These are phyloP conservation scores for Triplophysa dalaica DNA, from an alignment of 2,113 vertebrate species.

Conservation along the genomic window DNA sequence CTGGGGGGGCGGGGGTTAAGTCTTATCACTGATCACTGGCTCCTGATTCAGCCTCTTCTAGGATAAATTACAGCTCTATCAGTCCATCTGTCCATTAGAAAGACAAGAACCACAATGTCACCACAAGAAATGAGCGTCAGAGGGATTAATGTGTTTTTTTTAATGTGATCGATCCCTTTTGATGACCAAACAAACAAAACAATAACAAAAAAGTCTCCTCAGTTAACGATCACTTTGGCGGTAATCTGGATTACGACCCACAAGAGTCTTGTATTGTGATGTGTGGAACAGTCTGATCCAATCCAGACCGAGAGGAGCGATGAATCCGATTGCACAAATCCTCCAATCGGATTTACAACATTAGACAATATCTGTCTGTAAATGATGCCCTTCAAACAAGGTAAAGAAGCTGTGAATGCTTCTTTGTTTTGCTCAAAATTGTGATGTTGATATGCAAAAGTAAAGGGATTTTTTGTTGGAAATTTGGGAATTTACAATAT, in stretches of 20 bases:
- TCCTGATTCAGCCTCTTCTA: background rate
- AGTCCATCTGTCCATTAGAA: background rate
- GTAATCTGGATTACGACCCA: conserved; percentile 37
- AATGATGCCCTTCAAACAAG: background rate
- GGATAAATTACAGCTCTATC: conserved; percentile 21
- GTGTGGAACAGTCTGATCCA: conserved; percentile 6
- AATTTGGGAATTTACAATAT: no score
- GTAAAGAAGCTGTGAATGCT: background rate
- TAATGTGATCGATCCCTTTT: background rate
- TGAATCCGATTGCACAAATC: conserved; percentile 23
- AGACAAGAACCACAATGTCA: background rate
- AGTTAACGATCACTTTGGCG: background rate
- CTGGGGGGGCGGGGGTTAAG: background rate
- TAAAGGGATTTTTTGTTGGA: no score
- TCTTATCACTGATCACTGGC: background rate
- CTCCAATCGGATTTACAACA: conserved; percentile 10
- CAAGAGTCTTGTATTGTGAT: conserved; percentile 9
- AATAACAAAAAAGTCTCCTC: background rate
- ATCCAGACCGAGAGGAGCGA: background rate
- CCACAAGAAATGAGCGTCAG: background rate
- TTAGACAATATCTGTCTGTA: background rate
- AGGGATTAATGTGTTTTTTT: conserved; percentile 12
- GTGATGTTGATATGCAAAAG: no score
- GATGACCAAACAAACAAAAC: conserved; percentile 5
- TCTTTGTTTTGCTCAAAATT: no score